A percentile compares a stretch with the other conserved stretches of the same genome.
These are phyloP conservation scores for Echinops telfairi DNA, from an alignment of 2,113 vertebrate species.

Conservation along the genomic window DNA sequence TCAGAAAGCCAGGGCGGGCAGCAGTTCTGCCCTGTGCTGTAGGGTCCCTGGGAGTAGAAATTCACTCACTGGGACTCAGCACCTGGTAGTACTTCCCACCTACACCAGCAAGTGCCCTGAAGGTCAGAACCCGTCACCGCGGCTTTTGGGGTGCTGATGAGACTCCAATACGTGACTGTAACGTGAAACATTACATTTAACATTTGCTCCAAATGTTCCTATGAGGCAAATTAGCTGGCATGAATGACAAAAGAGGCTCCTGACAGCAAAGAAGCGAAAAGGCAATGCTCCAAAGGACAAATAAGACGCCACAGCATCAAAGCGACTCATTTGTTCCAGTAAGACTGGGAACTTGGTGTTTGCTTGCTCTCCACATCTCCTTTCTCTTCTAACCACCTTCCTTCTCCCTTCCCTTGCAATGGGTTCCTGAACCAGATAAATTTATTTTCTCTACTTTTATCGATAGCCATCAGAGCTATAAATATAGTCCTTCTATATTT, in stretches of 20 bases:
- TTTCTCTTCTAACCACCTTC: background rate
- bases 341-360: background rate
- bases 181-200: background rate
- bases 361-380: too few relatives aligned
- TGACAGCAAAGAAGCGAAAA: background rate
- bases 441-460: background rate
- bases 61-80: too few relatives aligned
- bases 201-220: background rate
- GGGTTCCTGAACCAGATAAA: background rate
- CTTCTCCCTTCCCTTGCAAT: background rate
- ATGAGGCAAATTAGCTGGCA: background rate
- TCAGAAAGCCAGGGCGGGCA: too few relatives aligned
- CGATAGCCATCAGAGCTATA: background rate
- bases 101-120: background rate
- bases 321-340: background rate
- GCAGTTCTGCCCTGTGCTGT: too few relatives aligned
- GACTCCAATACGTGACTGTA: background rate
- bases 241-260: background rate
- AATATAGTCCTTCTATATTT: slow-evolving; percentile 14
- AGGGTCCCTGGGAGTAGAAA: too few relatives aligned
- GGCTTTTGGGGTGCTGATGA: background rate
- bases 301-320: background rate
- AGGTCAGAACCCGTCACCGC: background rate
- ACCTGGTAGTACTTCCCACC: background rate
- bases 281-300: background rate